These are phyloP conservation scores for Gallinago undulata DNA, from an alignment of 2,113 vertebrate genomes.

Conservation along the genomic window DNA sequence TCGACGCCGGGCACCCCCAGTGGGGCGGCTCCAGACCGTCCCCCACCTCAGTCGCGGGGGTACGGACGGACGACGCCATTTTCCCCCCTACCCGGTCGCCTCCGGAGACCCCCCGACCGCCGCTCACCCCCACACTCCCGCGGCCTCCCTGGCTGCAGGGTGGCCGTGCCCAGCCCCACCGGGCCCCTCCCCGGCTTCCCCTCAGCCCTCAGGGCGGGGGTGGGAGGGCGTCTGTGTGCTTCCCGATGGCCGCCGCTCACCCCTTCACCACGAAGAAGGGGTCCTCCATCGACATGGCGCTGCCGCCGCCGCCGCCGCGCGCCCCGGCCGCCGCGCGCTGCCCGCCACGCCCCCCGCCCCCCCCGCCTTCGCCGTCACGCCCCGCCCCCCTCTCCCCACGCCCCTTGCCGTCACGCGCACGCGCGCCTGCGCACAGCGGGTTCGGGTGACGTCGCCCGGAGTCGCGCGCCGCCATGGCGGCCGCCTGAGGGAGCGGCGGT, in stretches of 20 bases:
- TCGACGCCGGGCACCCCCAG: not conserved
- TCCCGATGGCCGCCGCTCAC: slow-evolving; percentile 64
- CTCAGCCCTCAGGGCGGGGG: not conserved
- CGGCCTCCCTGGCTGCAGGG: not conserved
- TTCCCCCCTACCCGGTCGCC: not conserved
- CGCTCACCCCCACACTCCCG: not conserved
- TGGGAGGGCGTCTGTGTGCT: no score
- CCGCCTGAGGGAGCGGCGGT: not conserved
- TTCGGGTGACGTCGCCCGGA: not conserved
- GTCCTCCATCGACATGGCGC: slow-evolving; percentile 95
- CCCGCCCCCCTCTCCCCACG: not conserved
- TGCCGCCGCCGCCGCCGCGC: not conserved
- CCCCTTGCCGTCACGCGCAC: not conserved
- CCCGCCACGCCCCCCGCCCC: not conserved
- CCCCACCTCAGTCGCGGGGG: not conserved
- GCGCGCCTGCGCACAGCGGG: not conserved
- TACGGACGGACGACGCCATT: not conserved
- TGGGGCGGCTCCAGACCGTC: no score
- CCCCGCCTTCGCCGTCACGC: not conserved
- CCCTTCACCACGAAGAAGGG: slow-evolving; percentile 98
- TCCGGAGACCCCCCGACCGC: not conserved
- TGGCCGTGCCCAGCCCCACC: not conserved
- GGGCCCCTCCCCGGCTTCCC: fast-evolving
- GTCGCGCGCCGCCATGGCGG: not conserved
- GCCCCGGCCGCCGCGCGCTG: slow-evolving; percentile 28